Percentiles rank a stretch among this genome's conserved stretches.
These are phyloP conservation scores for Passer domesticus DNA, from an alignment of 2,113 vertebrate genomes.

Conservation along the genomic window DNA sequence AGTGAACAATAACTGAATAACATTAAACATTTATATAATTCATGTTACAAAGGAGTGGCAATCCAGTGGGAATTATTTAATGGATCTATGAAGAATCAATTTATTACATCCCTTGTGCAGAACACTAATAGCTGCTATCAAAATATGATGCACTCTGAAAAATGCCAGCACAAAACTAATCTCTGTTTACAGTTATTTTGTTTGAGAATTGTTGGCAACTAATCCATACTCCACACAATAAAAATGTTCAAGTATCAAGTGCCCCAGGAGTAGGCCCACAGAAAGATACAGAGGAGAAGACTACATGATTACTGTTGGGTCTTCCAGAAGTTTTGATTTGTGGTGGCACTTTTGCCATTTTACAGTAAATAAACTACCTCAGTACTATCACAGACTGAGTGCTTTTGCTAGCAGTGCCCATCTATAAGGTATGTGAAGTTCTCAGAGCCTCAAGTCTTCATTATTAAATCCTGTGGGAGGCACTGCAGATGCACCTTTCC, in stretches of 20 bases:
- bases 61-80: not conserved
- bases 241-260: not conserved
- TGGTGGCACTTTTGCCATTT: not conserved
- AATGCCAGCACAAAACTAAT: not conserved
- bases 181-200: not conserved
- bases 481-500: not conserved
- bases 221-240: not conserved
- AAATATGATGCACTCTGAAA: fast-evolving
- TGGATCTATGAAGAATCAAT: not conserved
- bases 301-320: not conserved
- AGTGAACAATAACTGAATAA: not conserved
- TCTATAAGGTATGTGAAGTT: not conserved
- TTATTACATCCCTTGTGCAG: not conserved
- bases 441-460: not conserved
- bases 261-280: not conserved
- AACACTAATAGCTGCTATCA: not conserved
- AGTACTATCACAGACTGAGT: not conserved
- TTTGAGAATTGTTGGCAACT: not conserved
- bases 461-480: not conserved
- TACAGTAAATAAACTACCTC: not conserved
- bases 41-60: not conserved
- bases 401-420: not conserved
- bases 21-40: not conserved
- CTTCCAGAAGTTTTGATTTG: not conserved
- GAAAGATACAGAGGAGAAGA: not conserved